Evolutionary conservation across 2,113 vertebrate genomes (phyloP).

Genomic region (Thomomys bottae): DNA sequence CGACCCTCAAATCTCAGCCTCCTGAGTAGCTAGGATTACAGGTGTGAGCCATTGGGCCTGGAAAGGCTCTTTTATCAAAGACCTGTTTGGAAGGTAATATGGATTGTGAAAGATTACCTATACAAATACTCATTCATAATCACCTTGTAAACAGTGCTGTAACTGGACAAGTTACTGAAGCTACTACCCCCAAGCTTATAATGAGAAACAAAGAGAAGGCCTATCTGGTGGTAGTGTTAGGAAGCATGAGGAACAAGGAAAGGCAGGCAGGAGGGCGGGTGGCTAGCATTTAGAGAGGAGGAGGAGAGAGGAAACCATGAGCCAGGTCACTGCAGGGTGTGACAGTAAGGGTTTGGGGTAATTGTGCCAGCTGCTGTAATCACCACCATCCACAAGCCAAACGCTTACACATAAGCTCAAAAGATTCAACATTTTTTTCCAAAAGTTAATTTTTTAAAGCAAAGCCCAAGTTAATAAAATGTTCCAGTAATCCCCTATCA

Average conservation of each 20-base stretch:
- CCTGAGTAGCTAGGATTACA: too few species aligned
- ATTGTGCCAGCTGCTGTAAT: conserved; percentile 31
- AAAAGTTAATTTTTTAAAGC: conserved; percentile 71
- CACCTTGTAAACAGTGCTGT: background rate
- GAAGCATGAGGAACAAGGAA: background rate
- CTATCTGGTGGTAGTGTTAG: background rate
- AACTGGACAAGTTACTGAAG: background rate
- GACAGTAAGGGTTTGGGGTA: conserved; percentile 51
- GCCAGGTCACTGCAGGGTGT: background rate
- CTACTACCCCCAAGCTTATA: background rate
- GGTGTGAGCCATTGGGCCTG: too few species aligned
- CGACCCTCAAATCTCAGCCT: too few species aligned
- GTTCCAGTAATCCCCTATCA: conserved; percentile 78
- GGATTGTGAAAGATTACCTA: background rate
- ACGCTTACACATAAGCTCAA: conserved; percentile 63
- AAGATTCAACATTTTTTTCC: conserved; percentile 29
- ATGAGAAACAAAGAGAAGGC: background rate
- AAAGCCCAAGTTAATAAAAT: conserved; percentile 81
- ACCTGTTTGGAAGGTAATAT: background rate
- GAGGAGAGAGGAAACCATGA: conserved; percentile 44
- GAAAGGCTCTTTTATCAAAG: background rate
- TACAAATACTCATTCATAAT: background rate
- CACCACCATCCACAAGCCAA: conserved; percentile 67
- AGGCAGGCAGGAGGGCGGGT: background rate
- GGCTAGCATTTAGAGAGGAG: background rate